Conservation (phyloP, 1,140 invertebrate genomes). For the Hyphantria cunea region DNA sequence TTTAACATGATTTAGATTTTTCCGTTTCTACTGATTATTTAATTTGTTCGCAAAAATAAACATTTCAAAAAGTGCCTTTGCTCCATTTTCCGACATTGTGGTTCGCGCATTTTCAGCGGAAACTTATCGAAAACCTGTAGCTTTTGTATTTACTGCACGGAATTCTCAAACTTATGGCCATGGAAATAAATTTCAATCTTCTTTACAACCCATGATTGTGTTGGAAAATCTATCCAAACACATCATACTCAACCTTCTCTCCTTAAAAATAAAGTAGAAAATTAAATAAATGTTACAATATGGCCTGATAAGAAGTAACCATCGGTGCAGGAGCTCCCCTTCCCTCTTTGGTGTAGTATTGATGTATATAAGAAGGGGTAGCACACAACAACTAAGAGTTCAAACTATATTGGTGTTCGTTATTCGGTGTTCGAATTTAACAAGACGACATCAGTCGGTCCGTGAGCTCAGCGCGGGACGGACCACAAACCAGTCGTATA, state of each 20-base stretch:
- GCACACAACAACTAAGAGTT: slow-evolving; percentile 44
- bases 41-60: too few species aligned
- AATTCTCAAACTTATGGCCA: slow-evolving; percentile 34
- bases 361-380: slow-evolving; percentile 42
- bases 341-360: slow-evolving; percentile 25
- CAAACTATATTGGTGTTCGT: slow-evolving; percentile 43
- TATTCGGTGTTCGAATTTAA: slow-evolving; percentile 37
- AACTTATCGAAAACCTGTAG: slow-evolving; percentile 74
- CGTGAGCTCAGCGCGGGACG: slow-evolving; percentile 31
- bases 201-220: slow-evolving; percentile 10
- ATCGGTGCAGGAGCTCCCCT: slow-evolving; percentile 38
- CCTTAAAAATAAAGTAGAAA: slow-evolving; percentile 2
- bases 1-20: too few species aligned
- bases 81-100: slow-evolving; percentile 1
- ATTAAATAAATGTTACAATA: not conserved
- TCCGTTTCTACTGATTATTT: too few species aligned
- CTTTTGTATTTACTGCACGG: slow-evolving; percentile 43
- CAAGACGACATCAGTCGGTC: slow-evolving; percentile 44
- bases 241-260: slow-evolving; percentile 31
- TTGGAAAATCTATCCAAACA: slow-evolving; percentile 28
- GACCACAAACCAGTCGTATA: slow-evolving; percentile 30
- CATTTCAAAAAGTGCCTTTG: slow-evolving; percentile 5
- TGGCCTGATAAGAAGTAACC: slow-evolving; percentile 48
- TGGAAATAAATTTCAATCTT: slow-evolving; percentile 24
- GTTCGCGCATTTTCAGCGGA: slow-evolving; percentile 60